Evolutionary conservation across 2,888 invertebrate species (phyloP).

Genomic region (Pristionchus arcanus): DNA sequence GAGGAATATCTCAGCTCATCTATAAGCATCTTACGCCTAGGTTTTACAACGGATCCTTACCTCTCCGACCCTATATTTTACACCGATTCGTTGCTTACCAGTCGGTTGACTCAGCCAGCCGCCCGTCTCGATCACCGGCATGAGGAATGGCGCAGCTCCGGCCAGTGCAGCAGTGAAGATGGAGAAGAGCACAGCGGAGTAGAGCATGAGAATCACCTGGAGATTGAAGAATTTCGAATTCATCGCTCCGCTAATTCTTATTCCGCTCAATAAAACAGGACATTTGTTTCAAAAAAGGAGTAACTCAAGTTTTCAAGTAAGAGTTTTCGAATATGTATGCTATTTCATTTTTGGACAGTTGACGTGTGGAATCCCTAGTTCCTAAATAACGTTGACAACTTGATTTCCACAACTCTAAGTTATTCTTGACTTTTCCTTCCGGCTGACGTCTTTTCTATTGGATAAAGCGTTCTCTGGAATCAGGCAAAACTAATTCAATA

Average conservation of each 20-base stretch:
- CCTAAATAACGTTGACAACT: neutral
- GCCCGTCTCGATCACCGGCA: constrained; percentile 44
- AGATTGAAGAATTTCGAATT: neutral
- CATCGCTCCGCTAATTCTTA: no score
- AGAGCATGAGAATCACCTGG: constrained; percentile 51
- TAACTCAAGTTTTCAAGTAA: no score
- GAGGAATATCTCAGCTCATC: constrained; percentile 28
- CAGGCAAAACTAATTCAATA: neutral
- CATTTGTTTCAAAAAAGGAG: no score
- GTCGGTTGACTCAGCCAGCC: constrained; percentile 2
- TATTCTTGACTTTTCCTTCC: neutral
- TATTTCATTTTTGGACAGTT: no score
- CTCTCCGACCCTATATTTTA: no score
- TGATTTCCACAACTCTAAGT: neutral
- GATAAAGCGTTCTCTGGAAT: neutral
- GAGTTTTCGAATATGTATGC: no score
- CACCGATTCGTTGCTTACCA: neutral
- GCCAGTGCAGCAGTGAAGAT: constrained; percentile 48
- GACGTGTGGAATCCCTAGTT: no score
- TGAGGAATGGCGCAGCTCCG: constrained; percentile 23
- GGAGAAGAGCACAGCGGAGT: constrained; percentile 44
- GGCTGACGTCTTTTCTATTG: neutral
- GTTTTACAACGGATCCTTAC: no score
- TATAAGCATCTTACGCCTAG: no score
- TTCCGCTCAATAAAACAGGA: no score